Evolutionary conservation across 2,113 vertebrate genomes (phyloP).

Genomic region (Zeus faber): DNA sequence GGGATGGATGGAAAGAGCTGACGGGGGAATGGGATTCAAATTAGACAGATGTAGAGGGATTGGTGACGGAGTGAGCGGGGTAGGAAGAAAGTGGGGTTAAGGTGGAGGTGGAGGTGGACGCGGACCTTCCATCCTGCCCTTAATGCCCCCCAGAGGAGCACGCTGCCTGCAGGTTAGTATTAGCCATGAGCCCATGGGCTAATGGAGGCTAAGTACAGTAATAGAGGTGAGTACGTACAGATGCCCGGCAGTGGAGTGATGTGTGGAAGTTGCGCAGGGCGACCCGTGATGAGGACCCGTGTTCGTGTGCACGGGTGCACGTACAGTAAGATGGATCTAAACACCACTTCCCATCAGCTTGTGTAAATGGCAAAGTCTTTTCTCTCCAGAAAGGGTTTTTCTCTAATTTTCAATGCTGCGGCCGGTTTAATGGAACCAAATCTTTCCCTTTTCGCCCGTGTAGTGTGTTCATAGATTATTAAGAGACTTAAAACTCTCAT

Average conservation of each 20-base stretch:
- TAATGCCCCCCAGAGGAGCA: conserved; percentile 61
- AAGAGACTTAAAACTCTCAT: too few relatives aligned
- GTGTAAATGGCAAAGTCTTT: background rate
- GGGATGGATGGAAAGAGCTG: conserved; percentile 20
- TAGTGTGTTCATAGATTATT: too few relatives aligned
- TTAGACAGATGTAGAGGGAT: conserved; percentile 32
- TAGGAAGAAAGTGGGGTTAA: conserved; percentile 22
- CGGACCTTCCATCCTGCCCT: conserved; percentile 46
- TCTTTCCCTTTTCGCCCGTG: conserved; percentile 42
- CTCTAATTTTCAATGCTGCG: too few relatives aligned
- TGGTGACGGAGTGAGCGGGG: conserved; percentile 35
- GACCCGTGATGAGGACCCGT: conserved; percentile 25
- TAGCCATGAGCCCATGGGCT: conserved; percentile 77
- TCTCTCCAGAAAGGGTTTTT: too few relatives aligned
- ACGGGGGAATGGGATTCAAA: conserved; percentile 9
- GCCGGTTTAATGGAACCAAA: conserved; percentile 41
- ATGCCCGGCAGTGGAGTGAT: conserved; percentile 48
- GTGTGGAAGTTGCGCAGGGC: conserved; percentile 17
- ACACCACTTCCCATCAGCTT: conserved; percentile 19
- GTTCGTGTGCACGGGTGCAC: too few relatives aligned
- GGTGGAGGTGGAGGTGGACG: conserved; percentile 24
- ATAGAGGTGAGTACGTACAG: conserved; percentile 55
- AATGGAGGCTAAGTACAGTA: conserved; percentile 59
- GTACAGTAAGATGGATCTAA: conserved; percentile 14
- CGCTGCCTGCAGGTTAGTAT: conserved; percentile 77